Base-by-base conservation (phyloP, 2,797 vertebrate species). In the Acanthurus lineatus region DNA sequence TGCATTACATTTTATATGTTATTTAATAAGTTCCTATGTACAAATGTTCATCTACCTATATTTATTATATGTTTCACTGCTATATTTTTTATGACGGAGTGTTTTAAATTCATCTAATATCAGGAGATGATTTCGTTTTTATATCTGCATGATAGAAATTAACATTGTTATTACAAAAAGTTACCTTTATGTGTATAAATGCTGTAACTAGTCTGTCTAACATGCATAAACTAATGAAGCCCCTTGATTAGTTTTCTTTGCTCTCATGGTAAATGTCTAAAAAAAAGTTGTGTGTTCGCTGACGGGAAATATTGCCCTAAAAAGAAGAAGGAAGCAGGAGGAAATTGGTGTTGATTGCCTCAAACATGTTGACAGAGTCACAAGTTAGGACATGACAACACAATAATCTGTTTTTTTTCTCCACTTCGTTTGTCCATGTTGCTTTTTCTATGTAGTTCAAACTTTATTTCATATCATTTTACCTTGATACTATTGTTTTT, bases 341-440 rank as follows among this genome's bases (percentile, higher is more conserved):
- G 20, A 63, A 68, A 0, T 6, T 3, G 19, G 40, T 35, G 53
- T 20, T n/a, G 35, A 74, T 66, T 83, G 38, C 44, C 0, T 67
- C 44, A 75, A 57, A 72, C 17, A 10, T 15, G 44, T 32, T 79
- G 52, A 35, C 20, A 64, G 4, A 63, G 45, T 58, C 61, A 19
- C 17, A 62, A 12, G n/a, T 79, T 22, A 19, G 3, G 59, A 71
- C 51, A 75, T 0, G 19, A 66, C 44, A 14, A 11, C 0, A 0
- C 4, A 59, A 2, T 22, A 5, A 9, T 51, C 0, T 42, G 10
- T 2, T 22, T 38, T 25, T 7, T 19, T 5, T 45, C 12, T 38
- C 14, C 1, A 3, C 14, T 19, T 35, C 25, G 4, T 32, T 32
- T 15, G 2, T 54, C 10, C 0, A 52, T 16, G 1, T 12, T 61